Evolutionary conservation across 2,888 invertebrate species (phyloP), one percentile per base, ranked within the genome.

Genomic region (Bursaphelenchus okinawaensis): DNA sequence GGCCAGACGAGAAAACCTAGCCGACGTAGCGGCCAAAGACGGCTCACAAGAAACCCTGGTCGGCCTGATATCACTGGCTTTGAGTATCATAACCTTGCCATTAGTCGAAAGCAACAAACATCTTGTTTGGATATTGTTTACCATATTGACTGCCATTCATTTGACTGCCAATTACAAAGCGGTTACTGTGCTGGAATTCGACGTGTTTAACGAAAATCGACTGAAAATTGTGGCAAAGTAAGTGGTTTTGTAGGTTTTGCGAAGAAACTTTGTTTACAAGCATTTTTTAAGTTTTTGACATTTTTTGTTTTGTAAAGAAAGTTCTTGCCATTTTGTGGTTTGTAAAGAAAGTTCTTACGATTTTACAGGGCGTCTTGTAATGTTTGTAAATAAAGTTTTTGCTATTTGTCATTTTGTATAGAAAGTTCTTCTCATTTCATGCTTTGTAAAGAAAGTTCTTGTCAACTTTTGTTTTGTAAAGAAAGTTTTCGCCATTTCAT

Each of bases 1-100:
- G 86, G 92, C 94, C 0, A 84, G 91, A 23, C 87, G 89, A 70
- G 90, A 91, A 70, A 95, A 95, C 84, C 87, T 93, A 85, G 94
- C 91, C 0, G 96, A 96, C 85, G 92, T 86, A 1, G 85, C 85
- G 1, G 86, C 86, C 24, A 86, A 86, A 85, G 95, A 96, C 83
- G 90, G 92, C 7, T 93, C 93, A 68, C 96, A 96, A 86, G 96
- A 96, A 84, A 95, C 94, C 0, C 88, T 92, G 71, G 55, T 66
- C 29, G 7, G 26, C 12, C 20, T 67, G 8, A 23, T 75, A 16
- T 75, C 68, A 2, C 24, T 75, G 23, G 40, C 70, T 4, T 28
- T 54, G n/a, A 68, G 66, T 51, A 59, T 74, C 19, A 40, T 71
- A 8, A 67, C 79, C 40, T 54, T 69, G 28, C 70, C 70, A 16